Evolutionary conservation across 1,140 invertebrate species (phyloP).

Genomic region (Cephus cinctus): DNA sequence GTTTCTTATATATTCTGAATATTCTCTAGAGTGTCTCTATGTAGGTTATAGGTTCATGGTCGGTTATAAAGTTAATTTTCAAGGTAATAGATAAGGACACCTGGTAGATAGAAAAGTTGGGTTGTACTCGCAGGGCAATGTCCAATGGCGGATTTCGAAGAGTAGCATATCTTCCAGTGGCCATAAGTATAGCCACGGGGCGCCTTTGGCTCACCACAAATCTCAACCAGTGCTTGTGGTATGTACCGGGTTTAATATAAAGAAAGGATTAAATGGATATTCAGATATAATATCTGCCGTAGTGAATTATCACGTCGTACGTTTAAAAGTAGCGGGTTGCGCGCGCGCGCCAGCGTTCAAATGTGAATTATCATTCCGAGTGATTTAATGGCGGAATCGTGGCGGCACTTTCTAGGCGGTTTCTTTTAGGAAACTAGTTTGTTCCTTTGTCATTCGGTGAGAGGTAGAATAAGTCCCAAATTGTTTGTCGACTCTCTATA

Average conservation of each 20-base stretch:
- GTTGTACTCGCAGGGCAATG: too few species aligned
- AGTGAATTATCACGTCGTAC: slow-evolving; percentile 42
- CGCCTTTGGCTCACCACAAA: slow-evolving; percentile 33
- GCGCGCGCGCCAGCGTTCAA: too few species aligned
- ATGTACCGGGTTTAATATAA: slow-evolving; percentile 35
- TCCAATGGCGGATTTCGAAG: too few species aligned
- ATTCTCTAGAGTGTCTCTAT: too few species aligned
- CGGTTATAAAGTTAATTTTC: too few species aligned
- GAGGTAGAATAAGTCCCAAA: too few species aligned
- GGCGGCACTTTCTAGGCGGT: too few species aligned
- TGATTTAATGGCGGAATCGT: slow-evolving; percentile 29
- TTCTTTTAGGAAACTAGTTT: background rate
- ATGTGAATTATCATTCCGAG: slow-evolving; percentile 31
- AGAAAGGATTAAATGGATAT: slow-evolving; percentile 43
- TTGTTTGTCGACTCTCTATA: too few species aligned
- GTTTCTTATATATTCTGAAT: background rate
- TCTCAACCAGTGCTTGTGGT: slow-evolving; percentile 28
- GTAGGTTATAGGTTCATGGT: too few species aligned
- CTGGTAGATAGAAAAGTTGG: background rate
- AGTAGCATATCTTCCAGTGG: too few species aligned
- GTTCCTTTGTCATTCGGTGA: too few species aligned
- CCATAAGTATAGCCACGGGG: slow-evolving; percentile 37
- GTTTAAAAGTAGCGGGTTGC: slow-evolving; percentile 26
- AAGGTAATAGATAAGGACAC: too few species aligned
- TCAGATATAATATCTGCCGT: slow-evolving; percentile 34